Conservation (phyloP, 2,113 vertebrate species). For the Pedetes capensis region DNA sequence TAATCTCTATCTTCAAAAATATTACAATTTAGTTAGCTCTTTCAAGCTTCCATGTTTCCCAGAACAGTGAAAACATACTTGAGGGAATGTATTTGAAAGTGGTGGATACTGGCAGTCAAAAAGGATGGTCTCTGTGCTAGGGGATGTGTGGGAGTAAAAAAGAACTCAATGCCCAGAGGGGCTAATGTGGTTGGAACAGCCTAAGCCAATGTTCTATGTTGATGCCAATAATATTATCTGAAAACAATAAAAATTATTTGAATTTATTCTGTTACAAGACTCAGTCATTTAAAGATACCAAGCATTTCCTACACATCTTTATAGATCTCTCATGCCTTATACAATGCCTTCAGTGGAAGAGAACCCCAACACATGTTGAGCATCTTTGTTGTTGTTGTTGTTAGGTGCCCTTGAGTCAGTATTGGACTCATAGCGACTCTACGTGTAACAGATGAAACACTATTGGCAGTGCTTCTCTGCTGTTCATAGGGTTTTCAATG, state of each 20-base stretch:
- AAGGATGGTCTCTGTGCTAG: neutral
- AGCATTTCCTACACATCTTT: neutral
- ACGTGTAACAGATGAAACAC: no score
- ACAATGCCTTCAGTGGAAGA: neutral
- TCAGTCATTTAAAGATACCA: neutral
- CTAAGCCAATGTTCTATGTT: neutral
- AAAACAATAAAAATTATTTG: constrained; percentile 9
- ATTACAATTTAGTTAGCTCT: neutral
- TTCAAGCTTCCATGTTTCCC: neutral
- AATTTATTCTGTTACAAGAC: neutral
- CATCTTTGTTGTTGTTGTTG: no score
- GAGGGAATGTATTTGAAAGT: neutral
- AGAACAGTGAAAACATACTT: neutral
- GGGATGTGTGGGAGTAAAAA: neutral
- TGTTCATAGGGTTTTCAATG: no score
- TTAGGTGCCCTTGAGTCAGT: no score
- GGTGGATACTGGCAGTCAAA: neutral
- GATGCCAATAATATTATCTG: neutral
- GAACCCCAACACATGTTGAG: neutral
- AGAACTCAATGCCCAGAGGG: neutral
- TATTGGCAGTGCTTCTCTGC: no score
- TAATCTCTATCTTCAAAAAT: neutral
- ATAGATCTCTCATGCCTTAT: neutral
- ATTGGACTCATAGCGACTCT: no score
- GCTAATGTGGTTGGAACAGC: neutral